phyloP scores from a whole-genome alignment of 2,113 vertebrate species.

The Trogon surrucura region DNA sequence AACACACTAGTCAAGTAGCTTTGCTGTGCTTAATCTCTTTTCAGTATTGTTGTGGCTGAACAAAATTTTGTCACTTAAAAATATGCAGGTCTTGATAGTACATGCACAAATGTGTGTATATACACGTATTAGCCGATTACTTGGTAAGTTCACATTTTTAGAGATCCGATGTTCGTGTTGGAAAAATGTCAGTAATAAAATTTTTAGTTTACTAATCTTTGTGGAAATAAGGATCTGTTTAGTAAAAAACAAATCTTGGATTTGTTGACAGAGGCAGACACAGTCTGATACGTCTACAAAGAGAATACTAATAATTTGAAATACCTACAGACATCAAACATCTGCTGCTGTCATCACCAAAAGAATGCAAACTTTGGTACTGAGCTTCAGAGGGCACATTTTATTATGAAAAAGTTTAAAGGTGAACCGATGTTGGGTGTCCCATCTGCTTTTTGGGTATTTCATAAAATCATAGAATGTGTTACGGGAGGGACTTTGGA shows the following conservation, averaged over 20 bases:
- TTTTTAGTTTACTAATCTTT: conserved; percentile 3
- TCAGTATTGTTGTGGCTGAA: neutral
- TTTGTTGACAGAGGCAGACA: conserved; percentile 42
- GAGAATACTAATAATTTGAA: conserved; percentile 14
- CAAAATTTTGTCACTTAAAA: neutral
- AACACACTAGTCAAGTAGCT: neutral
- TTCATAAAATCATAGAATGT: too few species aligned
- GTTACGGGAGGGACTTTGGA: too few species aligned
- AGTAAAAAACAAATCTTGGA: neutral
- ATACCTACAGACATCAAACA: conserved; percentile 25
- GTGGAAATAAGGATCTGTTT: neutral
- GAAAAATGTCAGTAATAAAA: neutral
- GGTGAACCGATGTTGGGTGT: neutral
- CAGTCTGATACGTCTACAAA: neutral
- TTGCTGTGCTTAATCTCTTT: neutral
- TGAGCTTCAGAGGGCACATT: neutral
- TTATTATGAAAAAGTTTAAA: neutral
- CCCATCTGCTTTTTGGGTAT: neutral
- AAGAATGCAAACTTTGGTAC: conserved; percentile 34
- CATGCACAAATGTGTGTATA: neutral
- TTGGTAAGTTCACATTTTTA: neutral
- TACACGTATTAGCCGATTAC: neutral
- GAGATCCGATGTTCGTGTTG: neutral
- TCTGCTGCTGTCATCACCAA: neutral
- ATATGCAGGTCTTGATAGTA: neutral